Percentiles rank a stretch among this genome's conserved stretches.
phyloP scores from a whole-genome alignment of 2,113 vertebrate genomes.

The Neolamprologus toae region DNA sequence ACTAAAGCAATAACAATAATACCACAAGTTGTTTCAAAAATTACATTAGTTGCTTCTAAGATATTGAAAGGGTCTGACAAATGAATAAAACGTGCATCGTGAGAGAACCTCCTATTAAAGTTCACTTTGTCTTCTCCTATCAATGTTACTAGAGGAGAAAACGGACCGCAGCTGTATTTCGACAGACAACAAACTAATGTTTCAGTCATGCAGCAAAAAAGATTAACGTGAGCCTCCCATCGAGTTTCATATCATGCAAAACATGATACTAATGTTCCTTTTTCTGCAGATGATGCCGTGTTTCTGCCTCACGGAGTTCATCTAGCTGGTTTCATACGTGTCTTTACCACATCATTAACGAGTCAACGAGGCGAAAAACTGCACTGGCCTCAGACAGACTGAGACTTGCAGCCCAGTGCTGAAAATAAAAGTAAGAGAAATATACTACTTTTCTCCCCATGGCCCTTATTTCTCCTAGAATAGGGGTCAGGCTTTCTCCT shows the following conservation, averaged over 20 bases:
- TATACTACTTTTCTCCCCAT: not conserved
- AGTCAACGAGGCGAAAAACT: slow-evolving; percentile 45
- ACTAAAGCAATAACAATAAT: not conserved
- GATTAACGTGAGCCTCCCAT: not conserved
- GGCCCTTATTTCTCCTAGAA: not conserved
- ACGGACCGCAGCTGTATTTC: not conserved
- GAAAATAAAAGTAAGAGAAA: not conserved
- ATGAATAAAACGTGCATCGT: not conserved
- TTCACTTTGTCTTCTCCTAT: not conserved
- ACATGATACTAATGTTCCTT: slow-evolving; percentile 15
- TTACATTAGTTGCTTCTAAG: not conserved
- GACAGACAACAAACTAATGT: not conserved
- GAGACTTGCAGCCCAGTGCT: not conserved
- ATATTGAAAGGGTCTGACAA: not conserved
- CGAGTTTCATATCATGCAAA: not conserved
- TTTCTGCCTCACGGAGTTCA: slow-evolving; percentile 36
- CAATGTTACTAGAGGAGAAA: not conserved
- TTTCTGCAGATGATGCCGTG: not conserved
- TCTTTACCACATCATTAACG: slow-evolving; percentile 55
- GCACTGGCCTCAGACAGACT: slow-evolving; percentile 20
- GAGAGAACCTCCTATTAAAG: not conserved
- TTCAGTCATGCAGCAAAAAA: slow-evolving; percentile 27
- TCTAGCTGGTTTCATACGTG: slow-evolving; percentile 47
- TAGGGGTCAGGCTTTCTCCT: not conserved
- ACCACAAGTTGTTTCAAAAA: not conserved